Evolutionary conservation across 1,140 invertebrate species (phyloP), one percentile per base, ranked within the genome.

Genomic region (Pseudomyrmex flavicornis): DNA sequence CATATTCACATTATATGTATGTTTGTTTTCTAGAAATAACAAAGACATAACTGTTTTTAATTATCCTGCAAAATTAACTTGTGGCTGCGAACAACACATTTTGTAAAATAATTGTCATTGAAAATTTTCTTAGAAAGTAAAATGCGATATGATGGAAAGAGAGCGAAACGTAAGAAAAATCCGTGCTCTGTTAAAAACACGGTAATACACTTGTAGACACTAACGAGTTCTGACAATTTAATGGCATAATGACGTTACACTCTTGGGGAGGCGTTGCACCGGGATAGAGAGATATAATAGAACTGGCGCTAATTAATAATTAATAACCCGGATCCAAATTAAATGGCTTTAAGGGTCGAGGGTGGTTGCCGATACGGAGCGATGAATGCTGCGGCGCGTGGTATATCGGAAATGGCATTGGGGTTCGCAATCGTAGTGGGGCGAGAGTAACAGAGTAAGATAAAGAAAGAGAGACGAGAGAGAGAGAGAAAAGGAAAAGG

Each of bases 271-370:
- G 87, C 88, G 90, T 89, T 87, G 88, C 83, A 84, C 85, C 88
- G 89, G 92, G 91, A 93, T 92, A 93, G 91, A 93, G 92, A 93
- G 92, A 93, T 91, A 93, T 92, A 93, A 93, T 93, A 92, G 91
- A 89, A 92, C 83, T 84, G 91, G 91, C 89, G 91, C 89, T 93
- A 93, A 94, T 94, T 94, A 94, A 93, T 94, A 94, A 94, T 94
- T 94, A 93, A 94, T 94, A 94, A 92, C 92, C 91, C 93, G 90
- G 90, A 93, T 93, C 91, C 88, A 86, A 93, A 94, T 93, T 90
- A 93, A 93, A 93, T 93, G 92, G 92, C 87, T 93, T 91, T 89
- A 92, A 91, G 91, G 91, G 90, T 90, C 89, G 90, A 87, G 90
- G 90, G 89, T 92, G 89, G 86, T 72, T 90, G 90, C 89, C 89